Evolutionary conservation across 1,140 invertebrate genomes (phyloP), one percentile per base, ranked within the genome.

Genomic region (Platyura marginata): DNA sequence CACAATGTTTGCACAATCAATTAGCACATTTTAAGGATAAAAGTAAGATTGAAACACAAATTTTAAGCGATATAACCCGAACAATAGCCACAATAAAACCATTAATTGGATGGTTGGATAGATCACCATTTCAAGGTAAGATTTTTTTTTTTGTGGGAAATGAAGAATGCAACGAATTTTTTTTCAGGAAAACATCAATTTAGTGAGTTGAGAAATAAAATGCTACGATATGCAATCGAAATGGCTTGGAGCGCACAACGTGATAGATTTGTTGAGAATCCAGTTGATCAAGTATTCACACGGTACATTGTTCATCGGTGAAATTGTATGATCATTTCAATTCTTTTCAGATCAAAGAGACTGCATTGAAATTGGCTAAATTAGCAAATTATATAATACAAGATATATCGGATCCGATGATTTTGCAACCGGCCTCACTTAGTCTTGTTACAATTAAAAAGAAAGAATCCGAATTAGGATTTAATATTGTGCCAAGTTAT

Each of bases 311-410:
- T n/a, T n/a, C n/a, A n/a, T n/a, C n/a, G n/a, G n/a, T n/a, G n/a
- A n/a, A n/a, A n/a, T n/a, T n/a, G n/a, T n/a, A n/a, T n/a, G n/a
- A n/a, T n/a, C n/a, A n/a, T n/a, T n/a, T 29, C 25, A 8, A 8
- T 29, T 29, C 6, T 36, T 11, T 36, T 36, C 16, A 11, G 34
- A 85, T 89, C 34, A 68, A 70, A 46, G 70, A 69, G 15, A 73
- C 71, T 45, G 86, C 84, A 45, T 66, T 70, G 41, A 70, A 75
- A 49, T 62, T 92, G 25, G 75, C 79, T 8, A 71, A 75, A 43
- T 60, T 88, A 25, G 85, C 87, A 43, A 86, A 94, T 67, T 77
- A 79, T 51, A 79, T 95, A 46, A 82, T 93, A 47, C 81, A 87
- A 57, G 82, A 90, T 50, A 78, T 81, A 43, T 70, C 72, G 46